These are phyloP conservation scores for Vulpes vulpes DNA, from an alignment of 2,113 vertebrate species.

Conservation along the genomic window DNA sequence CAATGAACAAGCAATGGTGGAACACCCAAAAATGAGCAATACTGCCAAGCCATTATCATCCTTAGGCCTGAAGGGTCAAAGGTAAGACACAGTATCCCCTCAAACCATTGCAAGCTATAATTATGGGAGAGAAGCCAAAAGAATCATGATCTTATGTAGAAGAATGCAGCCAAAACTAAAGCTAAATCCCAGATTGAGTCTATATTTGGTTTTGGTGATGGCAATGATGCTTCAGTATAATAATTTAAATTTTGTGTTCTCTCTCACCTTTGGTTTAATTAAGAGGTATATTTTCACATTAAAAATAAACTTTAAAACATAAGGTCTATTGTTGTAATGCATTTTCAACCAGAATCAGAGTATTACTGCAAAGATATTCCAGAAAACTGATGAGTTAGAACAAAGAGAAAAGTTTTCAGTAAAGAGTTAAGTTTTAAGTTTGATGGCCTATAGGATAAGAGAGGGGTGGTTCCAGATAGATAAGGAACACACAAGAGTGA, in stretches of 20 bases:
- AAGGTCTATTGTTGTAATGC: neutral
- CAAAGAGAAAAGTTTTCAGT: neutral
- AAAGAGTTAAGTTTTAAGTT: neutral
- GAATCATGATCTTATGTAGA: neutral
- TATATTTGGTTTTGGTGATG: neutral
- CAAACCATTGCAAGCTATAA: neutral
- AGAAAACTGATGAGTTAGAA: neutral
- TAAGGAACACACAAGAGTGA: neutral
- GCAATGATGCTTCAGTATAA: neutral
- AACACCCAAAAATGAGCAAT: neutral
- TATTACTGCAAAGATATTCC: neutral
- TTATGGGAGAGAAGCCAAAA: neutral
- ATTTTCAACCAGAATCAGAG: neutral
- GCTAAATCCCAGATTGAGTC: neutral
- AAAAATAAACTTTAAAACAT: constrained; percentile 32
- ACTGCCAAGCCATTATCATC: neutral
- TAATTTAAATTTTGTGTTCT: constrained; percentile 4
- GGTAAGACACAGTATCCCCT: neutral
- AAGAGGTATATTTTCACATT: constrained; percentile 11
- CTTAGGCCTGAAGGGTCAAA: neutral
- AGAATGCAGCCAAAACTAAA: neutral
- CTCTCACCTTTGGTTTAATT: neutral
- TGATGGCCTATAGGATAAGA: neutral
- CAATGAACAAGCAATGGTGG: neutral
- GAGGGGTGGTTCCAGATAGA: neutral